Percentiles rank a stretch among this genome's conserved stretches.
Conservation (phyloP, 2,888 invertebrate genomes). For the Euplexia lucipara region DNA sequence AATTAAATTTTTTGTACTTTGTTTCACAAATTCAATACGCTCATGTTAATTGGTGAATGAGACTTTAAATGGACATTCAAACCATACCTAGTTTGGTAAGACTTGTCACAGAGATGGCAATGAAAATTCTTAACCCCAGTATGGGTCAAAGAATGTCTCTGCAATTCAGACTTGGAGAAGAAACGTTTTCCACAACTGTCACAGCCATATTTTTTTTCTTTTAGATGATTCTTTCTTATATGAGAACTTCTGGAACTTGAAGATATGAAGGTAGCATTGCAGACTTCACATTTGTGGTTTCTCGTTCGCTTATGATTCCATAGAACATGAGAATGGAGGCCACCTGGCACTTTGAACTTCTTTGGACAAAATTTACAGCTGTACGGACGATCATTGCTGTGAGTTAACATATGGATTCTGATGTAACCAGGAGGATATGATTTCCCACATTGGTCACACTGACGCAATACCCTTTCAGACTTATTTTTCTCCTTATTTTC, state of each 20-base stretch:
- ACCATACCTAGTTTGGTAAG: constrained; percentile 88
- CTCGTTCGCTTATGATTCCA: constrained; percentile 88
- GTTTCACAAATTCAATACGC: constrained; percentile 71
- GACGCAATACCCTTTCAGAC: constrained; percentile 76
- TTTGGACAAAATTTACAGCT: constrained; percentile 88
- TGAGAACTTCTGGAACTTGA: constrained; percentile 87
- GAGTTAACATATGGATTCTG: constrained; percentile 86
- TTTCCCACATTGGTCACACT: constrained; percentile 89
- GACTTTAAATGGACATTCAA: constrained; percentile 88
- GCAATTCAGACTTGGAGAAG: constrained; percentile 86
- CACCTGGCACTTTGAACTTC: constrained; percentile 87
- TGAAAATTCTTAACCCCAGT: constrained; percentile 88
- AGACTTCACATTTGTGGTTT: constrained; percentile 87
- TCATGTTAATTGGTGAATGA: constrained; percentile 77
- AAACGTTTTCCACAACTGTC: constrained; percentile 86
- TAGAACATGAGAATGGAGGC: constrained; percentile 84
- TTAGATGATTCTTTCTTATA: constrained; percentile 86
- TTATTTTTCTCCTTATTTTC: constrained; percentile 75
- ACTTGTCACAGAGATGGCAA: constrained; percentile 87
- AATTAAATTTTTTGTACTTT: constrained; percentile 58
- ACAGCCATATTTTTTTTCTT: constrained; percentile 87
- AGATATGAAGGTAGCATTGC: constrained; percentile 87
- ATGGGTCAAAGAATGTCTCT: constrained; percentile 86
- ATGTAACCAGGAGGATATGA: constrained; percentile 88
- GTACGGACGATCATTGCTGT: constrained; percentile 82